These are phyloP conservation scores for Micrasema minimum DNA, from an alignment of 1,140 invertebrate species.

Conservation along the genomic window DNA sequence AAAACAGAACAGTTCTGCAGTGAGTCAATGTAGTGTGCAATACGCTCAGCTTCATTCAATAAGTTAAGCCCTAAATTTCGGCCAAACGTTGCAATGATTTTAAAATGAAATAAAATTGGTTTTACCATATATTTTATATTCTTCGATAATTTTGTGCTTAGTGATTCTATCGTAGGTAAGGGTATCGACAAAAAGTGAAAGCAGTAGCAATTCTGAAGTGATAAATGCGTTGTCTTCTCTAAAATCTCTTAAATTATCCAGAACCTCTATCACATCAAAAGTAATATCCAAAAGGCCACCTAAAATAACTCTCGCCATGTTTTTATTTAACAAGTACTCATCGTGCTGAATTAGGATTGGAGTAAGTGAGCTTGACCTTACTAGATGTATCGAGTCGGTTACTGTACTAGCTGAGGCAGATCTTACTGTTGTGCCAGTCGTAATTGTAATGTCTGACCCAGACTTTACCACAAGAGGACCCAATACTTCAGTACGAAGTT, in stretches of 20 bases:
- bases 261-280: neutral
- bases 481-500: too few species aligned
- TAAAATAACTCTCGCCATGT: constrained; percentile 1
- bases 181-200: constrained; percentile 1
- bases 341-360: neutral
- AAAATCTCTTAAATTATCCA: constrained; percentile 14
- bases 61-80: neutral
- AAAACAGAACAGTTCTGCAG: neutral
- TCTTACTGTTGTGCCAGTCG: too few species aligned
- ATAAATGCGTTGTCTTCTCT: neutral
- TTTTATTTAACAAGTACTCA: neutral
- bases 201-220: neutral
- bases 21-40: neutral
- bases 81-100: neutral
- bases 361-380: too few species aligned
- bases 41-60: neutral
- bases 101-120: constrained; percentile 5
- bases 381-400: too few species aligned
- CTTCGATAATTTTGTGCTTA: neutral
- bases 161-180: neutral
- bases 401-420: too few species aligned
- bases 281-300: neutral
- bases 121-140: constrained; percentile 14
- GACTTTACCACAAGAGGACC: too few species aligned
- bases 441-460: too few species aligned